Evolutionary conservation across 2,888 invertebrate species (phyloP).

Genomic region (Eugnorisma glareosa): DNA sequence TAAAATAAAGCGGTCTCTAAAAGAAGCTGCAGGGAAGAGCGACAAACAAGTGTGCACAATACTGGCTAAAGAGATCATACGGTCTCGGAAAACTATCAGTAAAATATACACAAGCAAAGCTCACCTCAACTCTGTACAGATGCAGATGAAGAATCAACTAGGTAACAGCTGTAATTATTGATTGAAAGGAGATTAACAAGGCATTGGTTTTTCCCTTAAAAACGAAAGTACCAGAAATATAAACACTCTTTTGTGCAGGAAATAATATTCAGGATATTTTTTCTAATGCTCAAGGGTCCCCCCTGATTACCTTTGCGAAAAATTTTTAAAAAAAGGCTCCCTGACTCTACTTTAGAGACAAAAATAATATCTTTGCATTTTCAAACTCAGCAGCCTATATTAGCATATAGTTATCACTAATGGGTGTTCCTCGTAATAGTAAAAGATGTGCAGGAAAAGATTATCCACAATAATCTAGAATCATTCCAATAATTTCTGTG

Average conservation of each 20-base stretch:
- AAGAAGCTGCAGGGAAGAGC: slow-evolving; percentile 98
- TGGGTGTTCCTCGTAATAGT: neutral
- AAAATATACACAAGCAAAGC: slow-evolving; percentile 99
- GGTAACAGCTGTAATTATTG: slow-evolving; percentile 86
- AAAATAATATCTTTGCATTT: neutral
- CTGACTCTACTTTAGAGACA: neutral
- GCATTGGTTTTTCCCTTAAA: neutral
- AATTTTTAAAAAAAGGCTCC: no score
- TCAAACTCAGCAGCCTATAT: neutral
- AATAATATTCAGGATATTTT: neutral
- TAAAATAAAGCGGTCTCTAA: slow-evolving; percentile 97
- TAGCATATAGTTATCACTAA: neutral
- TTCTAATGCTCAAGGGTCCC: neutral
- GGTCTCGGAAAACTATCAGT: slow-evolving; percentile 96
- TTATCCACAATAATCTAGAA: neutral
- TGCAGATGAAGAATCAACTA: slow-evolving; percentile 99
- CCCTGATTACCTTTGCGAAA: no score
- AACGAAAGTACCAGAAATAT: neutral
- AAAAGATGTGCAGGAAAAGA: neutral
- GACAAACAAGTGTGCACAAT: slow-evolving; percentile 98
- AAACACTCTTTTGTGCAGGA: neutral
- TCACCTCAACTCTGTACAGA: slow-evolving; percentile 98
- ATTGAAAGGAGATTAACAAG: neutral
- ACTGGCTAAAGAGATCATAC: slow-evolving; percentile 97
- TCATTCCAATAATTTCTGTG: neutral